Conservation (phyloP, 1,140 invertebrate species). For the Hypothenemus hampei region DNA sequence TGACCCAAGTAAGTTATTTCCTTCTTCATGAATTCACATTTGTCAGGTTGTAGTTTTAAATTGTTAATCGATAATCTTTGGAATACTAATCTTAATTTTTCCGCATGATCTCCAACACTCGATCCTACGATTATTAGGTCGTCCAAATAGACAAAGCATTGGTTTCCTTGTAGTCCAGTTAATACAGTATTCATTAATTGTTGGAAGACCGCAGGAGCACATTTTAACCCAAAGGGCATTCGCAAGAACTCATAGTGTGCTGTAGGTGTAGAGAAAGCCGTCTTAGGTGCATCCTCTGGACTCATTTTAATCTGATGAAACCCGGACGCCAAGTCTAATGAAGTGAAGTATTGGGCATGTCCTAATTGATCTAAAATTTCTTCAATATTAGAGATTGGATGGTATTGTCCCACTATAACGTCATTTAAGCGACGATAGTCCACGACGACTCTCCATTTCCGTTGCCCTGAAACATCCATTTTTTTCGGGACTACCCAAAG, state of each 20-base stretch:
- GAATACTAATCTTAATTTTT: conserved; percentile 19
- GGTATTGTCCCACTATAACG: conserved; percentile 40
- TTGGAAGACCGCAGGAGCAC: conserved; percentile 41
- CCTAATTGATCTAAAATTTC: conserved; percentile 47
- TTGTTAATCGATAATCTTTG: conserved; percentile 19
- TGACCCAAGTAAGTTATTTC: conserved; percentile 32
- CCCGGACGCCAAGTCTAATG: conserved; percentile 41
- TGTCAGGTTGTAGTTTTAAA: conserved; percentile 28
- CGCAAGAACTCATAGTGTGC: conserved; percentile 32
- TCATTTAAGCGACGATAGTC: conserved; percentile 43
- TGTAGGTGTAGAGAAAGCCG: neutral
- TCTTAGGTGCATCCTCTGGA: conserved; percentile 17
- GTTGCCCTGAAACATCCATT: conserved; percentile 30
- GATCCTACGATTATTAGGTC: conserved; percentile 21
- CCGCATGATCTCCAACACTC: conserved; percentile 17
- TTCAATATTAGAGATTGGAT: conserved; percentile 51
- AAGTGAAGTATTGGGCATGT: conserved; percentile 42
- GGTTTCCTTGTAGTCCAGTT: conserved; percentile 13
- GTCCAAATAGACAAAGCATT: conserved; percentile 26
- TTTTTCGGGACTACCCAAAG: conserved; percentile 38
- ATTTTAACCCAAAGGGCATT: conserved; percentile 46
- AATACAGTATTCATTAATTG: conserved; percentile 33
- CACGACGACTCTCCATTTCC: conserved; percentile 41
- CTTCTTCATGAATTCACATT: conserved; percentile 37
- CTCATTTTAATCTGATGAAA: conserved; percentile 16